Evolutionary conservation across 2,113 vertebrate species (phyloP), one percentile per base, ranked within the genome.

Genomic region (Archocentrus centrarchus): DNA sequence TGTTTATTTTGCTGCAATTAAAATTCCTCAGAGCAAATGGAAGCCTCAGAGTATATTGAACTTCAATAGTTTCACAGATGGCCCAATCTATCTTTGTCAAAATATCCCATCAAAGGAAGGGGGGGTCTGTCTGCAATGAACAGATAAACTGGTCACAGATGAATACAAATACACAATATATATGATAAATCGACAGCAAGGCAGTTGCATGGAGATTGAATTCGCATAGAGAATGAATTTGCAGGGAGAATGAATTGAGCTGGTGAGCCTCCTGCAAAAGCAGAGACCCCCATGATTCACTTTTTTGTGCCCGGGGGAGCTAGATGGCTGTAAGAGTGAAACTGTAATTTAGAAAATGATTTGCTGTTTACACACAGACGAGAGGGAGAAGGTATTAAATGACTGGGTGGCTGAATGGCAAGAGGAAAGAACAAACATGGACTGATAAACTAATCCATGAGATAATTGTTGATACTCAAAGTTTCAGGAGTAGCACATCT

Each of bases 141-240:
- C 87, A 89, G 91, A 94, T 92, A 94, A 93, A 94, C 91, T 79
- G 89, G 87, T 91, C 89, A 88, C 92, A 93, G 89, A 94, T 93
- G 90, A 93, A 94, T 93, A 93, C 93, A 93, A 94, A 94, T 90
- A 90, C 75, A 93, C 88, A 92, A 93, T 93, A 91, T 91, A 88
- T 91, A 90, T 89, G 92, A 93, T 87, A 88, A 91, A 90, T 92
- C 35, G 82, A 85, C 83, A 63, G 82, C 61, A 27, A 81, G 77
- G 79, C 88, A 87, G 86, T 86, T 50, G 86, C 85, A 77, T 66
- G 62, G 89, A 91, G 85, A 94, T 92, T 91, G 86, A 92, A 91
- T 89, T 86, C 75, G 39, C 85, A 81, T 66, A 73, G 81, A 86
- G 85, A 90, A 87, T 90, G 84, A 83, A 92, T 90, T 90, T 30